Percentiles rank a stretch among this genome's conserved stretches.
phyloP scores from a whole-genome alignment of 23 tunicate species.

The Aplidium turbinatum region DNA sequence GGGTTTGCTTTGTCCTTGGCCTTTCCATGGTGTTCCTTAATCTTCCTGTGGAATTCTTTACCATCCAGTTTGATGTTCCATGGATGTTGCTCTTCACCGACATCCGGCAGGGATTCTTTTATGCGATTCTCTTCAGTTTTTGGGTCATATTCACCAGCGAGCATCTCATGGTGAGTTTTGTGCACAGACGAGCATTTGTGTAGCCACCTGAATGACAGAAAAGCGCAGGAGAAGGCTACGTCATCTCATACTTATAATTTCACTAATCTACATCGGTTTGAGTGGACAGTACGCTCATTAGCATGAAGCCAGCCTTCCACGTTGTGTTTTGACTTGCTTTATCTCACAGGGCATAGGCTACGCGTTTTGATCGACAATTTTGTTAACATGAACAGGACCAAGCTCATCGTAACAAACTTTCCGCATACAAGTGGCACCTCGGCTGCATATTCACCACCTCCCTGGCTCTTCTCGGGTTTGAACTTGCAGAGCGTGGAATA shows the following conservation, averaged over 20 bases:
- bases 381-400: too few species aligned
- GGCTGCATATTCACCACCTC: slow-evolving; percentile 37
- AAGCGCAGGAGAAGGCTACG: too few species aligned
- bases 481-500: slow-evolving; percentile 81
- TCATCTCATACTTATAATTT: too few species aligned
- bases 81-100: slow-evolving; percentile 93
- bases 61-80: slow-evolving; percentile 69
- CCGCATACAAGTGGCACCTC: slow-evolving; percentile 74
- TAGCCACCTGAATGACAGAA: too few species aligned
- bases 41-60: slow-evolving; percentile 71
- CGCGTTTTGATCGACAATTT: too few species aligned
- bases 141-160: slow-evolving; percentile 93
- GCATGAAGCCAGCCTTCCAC: too few species aligned
- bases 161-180: slow-evolving; percentile 70
- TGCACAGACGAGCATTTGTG: too few species aligned
- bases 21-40: slow-evolving; percentile 64
- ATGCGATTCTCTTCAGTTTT: slow-evolving; percentile 74
- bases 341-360: too few species aligned
- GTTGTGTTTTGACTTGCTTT: too few species aligned
- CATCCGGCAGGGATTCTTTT: slow-evolving; percentile 85
- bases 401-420: slow-evolving; percentile 76
- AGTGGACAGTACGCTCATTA: too few species aligned
- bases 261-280: too few species aligned
- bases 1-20: slow-evolving; percentile 68
- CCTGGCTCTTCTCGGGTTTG: slow-evolving; percentile 70